These are phyloP conservation scores for Drosophila pseudotakahashii DNA, from an alignment of 2,888 invertebrate species.

Conservation along the genomic window DNA sequence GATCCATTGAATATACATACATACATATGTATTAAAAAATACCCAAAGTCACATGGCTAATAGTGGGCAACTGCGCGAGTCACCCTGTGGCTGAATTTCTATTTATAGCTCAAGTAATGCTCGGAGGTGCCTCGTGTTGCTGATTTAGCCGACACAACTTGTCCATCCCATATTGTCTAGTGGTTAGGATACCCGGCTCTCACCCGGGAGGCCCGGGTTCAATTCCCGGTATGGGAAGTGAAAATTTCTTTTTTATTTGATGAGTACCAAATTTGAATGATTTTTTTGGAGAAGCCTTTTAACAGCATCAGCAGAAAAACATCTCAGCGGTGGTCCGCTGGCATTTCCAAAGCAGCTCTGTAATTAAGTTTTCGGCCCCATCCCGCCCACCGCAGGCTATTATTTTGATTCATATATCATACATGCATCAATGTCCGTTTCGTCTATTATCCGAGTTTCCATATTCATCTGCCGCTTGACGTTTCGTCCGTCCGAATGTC, in stretches of 20 bases:
- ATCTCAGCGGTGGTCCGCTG: neutral
- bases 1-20: too few relatives aligned
- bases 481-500: slow-evolving; percentile 1
- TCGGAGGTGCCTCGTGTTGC: neutral
- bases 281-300: neutral
- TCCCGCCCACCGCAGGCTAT: neutral
- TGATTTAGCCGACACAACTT: fast-evolving
- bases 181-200: slow-evolving; percentile 77
- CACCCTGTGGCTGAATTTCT: slow-evolving; percentile 11
- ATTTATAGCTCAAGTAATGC: slow-evolving; percentile 1
- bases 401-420: slow-evolving; percentile 19
- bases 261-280: too few relatives aligned
- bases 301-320: neutral
- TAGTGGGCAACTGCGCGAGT: neutral
- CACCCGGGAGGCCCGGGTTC: slow-evolving; percentile 75
- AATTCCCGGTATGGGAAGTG: slow-evolving; percentile 73
- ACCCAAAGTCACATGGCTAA: neutral
- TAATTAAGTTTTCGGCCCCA: neutral
- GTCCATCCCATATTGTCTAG: slow-evolving; percentile 75
- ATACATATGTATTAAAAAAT: too few relatives aligned
- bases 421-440: slow-evolving; percentile 32
- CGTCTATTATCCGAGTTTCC: slow-evolving; percentile 19
- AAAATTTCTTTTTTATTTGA: neutral
- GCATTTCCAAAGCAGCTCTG: neutral
- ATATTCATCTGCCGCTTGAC: slow-evolving; percentile 14